These are phyloP conservation scores for Scytalopus superciliaris DNA, from an alignment of 2,113 vertebrate genomes.

Conservation along the genomic window DNA sequence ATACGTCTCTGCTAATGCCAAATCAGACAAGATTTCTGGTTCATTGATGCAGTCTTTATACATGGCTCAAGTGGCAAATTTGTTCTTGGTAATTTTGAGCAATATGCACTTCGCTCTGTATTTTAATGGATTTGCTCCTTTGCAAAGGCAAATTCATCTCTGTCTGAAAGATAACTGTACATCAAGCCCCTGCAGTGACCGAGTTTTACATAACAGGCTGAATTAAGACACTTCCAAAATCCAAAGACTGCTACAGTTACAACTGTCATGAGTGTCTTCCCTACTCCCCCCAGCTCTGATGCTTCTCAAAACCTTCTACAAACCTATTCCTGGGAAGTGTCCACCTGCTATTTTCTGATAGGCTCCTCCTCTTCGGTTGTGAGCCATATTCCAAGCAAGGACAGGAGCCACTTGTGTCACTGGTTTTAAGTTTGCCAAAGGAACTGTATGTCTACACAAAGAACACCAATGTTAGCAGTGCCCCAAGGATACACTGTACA, in stretches of 20 bases:
- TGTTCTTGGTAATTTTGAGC: neutral
- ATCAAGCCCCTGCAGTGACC: neutral
- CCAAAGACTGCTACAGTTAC: neutral
- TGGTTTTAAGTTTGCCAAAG: slow-evolving; percentile 88
- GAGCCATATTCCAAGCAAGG: slow-evolving; percentile 83
- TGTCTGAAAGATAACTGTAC: neutral
- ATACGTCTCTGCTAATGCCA: neutral
- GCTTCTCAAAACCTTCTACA: neutral
- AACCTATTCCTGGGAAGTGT: slow-evolving; percentile 82
- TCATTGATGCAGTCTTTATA: neutral
- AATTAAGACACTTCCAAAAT: neutral
- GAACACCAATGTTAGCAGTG: neutral
- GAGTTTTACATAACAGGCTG: neutral
- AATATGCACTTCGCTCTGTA: neutral
- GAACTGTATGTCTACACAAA: slow-evolving; percentile 85
- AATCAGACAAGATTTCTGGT: neutral
- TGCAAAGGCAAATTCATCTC: neutral
- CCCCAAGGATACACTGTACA: neutral
- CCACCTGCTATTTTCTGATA: slow-evolving; percentile 75
- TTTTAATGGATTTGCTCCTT: neutral
- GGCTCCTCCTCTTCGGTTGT: slow-evolving; percentile 78
- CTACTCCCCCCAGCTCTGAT: rapidly evolving
- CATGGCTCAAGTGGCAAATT: neutral
- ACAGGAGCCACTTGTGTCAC: slow-evolving; percentile 84
- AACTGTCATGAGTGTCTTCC: rapidly evolving